Base-by-base conservation (phyloP, 1,140 invertebrate species). In the Helicoverpa armigera region DNA sequence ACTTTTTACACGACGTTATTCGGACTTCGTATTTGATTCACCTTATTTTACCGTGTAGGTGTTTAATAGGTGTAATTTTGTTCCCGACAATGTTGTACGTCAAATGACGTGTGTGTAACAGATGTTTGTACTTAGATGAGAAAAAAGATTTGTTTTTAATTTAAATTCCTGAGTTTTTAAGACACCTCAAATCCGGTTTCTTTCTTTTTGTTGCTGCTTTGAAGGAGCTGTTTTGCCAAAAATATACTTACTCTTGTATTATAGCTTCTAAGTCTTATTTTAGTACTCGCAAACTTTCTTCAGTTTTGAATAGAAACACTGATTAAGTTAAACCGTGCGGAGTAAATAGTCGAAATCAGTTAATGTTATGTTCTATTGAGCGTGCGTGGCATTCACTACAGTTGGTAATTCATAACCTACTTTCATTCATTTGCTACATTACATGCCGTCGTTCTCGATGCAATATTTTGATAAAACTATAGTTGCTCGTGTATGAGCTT, bases 1-100 rank as follows among this genome's bases (percentile, higher is more conserved):
- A 79, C 51, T 79, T 79, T 78, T 79, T 79, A 79, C 76, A 79
- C 16, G n/a, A 53, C 29, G 50, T 54, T 77, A 77, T 77, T 77
- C 31, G 29, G 65, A 70, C 31, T 29, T 58, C 29, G 65, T 54
- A 63, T 79, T 79, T 69, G 65, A 70, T 79, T 79, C 76, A n/a
- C 31, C 61, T 79, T 79, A 70, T 79, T 69, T 79, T 70, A 35
- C 35, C 43, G 35, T 70, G 76, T 79, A 79, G 76, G 76, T 58
- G 76, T 79, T 79, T 79, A 79, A 79, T 79, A 79, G 76, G 65
- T 79, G 65, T 79, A 79, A 79, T 79, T 77, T 77, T 54, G 61
- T 35, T 53, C 9, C 29, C 10, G 60, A 77, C 50, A 67, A 54
- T 77, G 75, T 65, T 67, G 51, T 77, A 67, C 23, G 48, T 77